Evolutionary conservation across 2,113 vertebrate genomes (phyloP).

Genomic region (Microcebus griseorufus): DNA sequence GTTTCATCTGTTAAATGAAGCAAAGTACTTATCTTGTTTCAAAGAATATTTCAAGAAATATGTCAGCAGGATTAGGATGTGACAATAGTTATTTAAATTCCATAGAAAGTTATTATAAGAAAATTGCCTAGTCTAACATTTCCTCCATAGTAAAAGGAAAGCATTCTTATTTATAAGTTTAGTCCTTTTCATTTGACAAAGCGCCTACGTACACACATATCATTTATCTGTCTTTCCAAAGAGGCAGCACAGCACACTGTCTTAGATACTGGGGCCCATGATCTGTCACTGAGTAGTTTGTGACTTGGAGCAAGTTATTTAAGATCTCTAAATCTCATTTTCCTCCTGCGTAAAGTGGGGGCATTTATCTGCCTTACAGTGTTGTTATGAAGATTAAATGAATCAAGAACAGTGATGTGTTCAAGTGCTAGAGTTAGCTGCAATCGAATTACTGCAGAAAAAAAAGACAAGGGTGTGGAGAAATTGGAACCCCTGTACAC

Average conservation of each 20-base stretch:
- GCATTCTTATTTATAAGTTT: not conserved
- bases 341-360: not conserved
- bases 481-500: not conserved
- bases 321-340: constrained; percentile 33
- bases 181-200: not conserved
- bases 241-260: not conserved
- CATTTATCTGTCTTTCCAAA: not conserved
- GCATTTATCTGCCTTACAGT: not conserved
- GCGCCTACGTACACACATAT: not conserved
- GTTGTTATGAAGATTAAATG: not conserved
- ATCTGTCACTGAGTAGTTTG: not conserved
- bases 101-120: not conserved
- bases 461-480: not conserved
- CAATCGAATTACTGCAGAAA: not conserved
- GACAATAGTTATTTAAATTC: not conserved
- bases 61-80: constrained; percentile 41
- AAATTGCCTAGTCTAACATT: constrained; percentile 16
- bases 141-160: not conserved
- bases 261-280: not conserved
- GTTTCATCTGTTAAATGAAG: constrained; percentile 44
- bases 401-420: not conserved
- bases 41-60: constrained; percentile 48
- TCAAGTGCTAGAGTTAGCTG: not conserved
- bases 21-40: not conserved
- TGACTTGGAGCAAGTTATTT: constrained; percentile 24